These are phyloP conservation scores for Meteorus cinctellus DNA, from an alignment of 2,888 invertebrate species.

Conservation along the genomic window DNA sequence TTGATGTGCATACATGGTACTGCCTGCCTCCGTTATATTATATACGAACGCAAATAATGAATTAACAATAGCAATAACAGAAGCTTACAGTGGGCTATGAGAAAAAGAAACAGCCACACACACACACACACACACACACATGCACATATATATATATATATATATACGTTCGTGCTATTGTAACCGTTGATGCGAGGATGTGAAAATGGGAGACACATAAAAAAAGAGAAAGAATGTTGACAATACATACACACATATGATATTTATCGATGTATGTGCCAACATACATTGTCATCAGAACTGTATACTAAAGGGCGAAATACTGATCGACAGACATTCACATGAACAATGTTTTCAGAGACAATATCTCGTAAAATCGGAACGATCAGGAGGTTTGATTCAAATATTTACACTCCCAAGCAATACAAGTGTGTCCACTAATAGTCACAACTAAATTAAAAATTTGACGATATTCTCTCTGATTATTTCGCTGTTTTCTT, in stretches of 20 bases:
- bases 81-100: conserved; percentile 57
- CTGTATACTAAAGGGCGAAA: conserved; percentile 43
- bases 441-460: conserved; percentile 1
- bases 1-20: conserved; percentile 49
- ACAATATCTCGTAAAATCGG: conserved; percentile 64
- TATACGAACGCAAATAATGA: conserved; percentile 68
- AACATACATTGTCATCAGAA: not conserved
- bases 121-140: not conserved
- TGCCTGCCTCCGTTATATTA: conserved; percentile 11
- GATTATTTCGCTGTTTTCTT: too few species aligned
- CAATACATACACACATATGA: not conserved
- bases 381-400: conserved; percentile 55
- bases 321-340: conserved; percentile 67
- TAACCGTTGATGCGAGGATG: conserved; percentile 55
- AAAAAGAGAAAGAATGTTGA: conserved; percentile 9
- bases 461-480: too few species aligned
- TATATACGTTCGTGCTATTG: conserved; percentile 61
- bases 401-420: conserved; percentile 28
- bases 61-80: conserved; percentile 71
- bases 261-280: too few species aligned
- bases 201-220: conserved; percentile 27
- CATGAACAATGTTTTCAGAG: conserved; percentile 72
- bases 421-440: conserved; percentile 19
- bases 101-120: conserved; percentile 48
- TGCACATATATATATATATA: too few species aligned